A percentile compares a stretch with the other conserved stretches of the same genome.
Evolutionary conservation across 37 sponge, comb jelly and placozoan species (phyloP).

Genomic region (Crambe crambe): DNA sequence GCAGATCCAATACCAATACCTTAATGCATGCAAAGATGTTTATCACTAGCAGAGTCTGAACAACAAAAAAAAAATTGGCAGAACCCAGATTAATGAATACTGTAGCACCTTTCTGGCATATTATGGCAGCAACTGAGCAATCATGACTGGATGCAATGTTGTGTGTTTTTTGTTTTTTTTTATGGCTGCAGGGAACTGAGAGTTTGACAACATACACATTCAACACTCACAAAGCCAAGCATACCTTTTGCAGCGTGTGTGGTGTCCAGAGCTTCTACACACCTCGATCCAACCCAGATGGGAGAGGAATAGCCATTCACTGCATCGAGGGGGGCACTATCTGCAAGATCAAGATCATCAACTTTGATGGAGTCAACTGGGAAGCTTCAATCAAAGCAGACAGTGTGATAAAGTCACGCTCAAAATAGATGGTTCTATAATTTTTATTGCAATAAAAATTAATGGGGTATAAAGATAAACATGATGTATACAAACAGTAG

Average conservation of each 20-base stretch:
- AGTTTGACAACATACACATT: constrained; percentile 80
- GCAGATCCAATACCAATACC: no score
- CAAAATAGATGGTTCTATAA: not conserved
- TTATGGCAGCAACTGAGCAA: no score
- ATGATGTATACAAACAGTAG: not conserved
- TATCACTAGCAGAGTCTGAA: no score
- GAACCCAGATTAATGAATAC: no score
- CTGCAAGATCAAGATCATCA: constrained; percentile 17
- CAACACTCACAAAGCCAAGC: constrained; percentile 92
- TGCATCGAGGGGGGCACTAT: constrained; percentile 81
- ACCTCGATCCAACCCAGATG: constrained; percentile 95
- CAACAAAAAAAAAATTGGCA: no score
- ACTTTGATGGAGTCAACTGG: constrained; percentile 90
- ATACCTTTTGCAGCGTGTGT: constrained; percentile 89
- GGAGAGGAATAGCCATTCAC: constrained; percentile 70
- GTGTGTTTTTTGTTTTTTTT: no score
- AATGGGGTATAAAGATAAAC: not conserved
- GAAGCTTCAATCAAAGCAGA: constrained; percentile 54
- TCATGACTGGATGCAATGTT: no score
- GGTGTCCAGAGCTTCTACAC: constrained; percentile 98
- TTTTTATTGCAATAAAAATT: no score
- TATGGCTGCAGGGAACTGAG: constrained; percentile 82
- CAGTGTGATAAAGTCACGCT: not conserved
- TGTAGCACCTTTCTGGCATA: no score
- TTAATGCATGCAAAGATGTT: no score